Conservation (phyloP, 2,797 vertebrate species). For the Kryptopterus vitreolus region DNA sequence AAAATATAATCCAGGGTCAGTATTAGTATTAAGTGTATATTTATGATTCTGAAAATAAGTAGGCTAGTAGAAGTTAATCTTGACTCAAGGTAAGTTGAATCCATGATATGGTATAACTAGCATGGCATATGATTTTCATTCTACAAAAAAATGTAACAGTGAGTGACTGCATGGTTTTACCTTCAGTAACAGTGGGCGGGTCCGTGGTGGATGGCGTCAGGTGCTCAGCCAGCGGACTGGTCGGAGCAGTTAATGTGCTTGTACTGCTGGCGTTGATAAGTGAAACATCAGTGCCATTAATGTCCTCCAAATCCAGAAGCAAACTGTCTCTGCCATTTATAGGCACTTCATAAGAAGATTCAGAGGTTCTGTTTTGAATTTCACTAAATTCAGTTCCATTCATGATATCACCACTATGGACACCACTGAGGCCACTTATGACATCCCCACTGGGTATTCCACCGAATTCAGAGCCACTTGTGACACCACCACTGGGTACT, state of each 20-base stretch:
- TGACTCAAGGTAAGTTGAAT: not conserved
- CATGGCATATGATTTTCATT: not conserved
- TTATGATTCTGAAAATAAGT: not conserved
- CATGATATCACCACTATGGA: slow-evolving; percentile 48
- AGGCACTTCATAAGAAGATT: slow-evolving; percentile 61
- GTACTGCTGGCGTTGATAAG: slow-evolving; percentile 24
- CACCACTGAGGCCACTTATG: slow-evolving; percentile 35
- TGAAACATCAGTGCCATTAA: slow-evolving; percentile 34
- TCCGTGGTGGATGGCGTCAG: slow-evolving; percentile 61
- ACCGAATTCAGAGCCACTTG: slow-evolving; percentile 63
- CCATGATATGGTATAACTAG: not conserved
- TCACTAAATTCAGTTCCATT: slow-evolving; percentile 66
- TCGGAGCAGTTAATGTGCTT: slow-evolving; percentile 11
- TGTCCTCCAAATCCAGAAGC: slow-evolving; percentile 58
- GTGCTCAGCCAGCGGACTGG: slow-evolving; percentile 57
- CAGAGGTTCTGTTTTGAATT: slow-evolving; percentile 55
- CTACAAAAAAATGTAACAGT: not conserved
- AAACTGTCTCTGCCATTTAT: slow-evolving; percentile 57
- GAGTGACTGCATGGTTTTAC: slow-evolving; percentile 67
- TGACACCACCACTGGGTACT: slow-evolving; percentile 55
- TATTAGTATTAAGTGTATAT: not conserved
- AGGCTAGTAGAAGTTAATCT: not conserved
- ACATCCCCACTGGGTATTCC: slow-evolving; percentile 60
- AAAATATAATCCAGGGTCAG: slow-evolving; percentile 1
- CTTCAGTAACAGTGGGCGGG: slow-evolving; percentile 65